These are phyloP conservation scores for Ptychoptera contaminata DNA, from an alignment of 2,888 invertebrate genomes.

Conservation along the genomic window DNA sequence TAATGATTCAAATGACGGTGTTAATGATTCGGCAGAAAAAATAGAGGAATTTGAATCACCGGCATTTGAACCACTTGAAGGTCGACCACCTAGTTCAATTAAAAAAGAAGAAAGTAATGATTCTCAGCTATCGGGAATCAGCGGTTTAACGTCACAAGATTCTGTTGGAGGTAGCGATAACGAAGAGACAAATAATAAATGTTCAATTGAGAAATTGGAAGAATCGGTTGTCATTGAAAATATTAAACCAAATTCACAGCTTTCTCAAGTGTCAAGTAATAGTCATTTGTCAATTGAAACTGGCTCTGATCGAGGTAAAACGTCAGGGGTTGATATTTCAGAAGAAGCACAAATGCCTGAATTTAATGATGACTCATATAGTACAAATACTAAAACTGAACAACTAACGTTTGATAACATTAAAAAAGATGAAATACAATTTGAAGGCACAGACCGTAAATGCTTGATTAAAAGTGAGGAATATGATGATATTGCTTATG, in stretches of 20 bases:
- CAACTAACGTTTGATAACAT: slow-evolving; percentile 24
- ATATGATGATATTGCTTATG: slow-evolving; percentile 9
- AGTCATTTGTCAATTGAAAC: slow-evolving; percentile 38
- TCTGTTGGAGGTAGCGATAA: slow-evolving; percentile 14
- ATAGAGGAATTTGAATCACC: slow-evolving; percentile 48
- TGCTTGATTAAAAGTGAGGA: slow-evolving; percentile 9
- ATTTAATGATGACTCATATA: slow-evolving; percentile 25
- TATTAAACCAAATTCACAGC: slow-evolving; percentile 41
- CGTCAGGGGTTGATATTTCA: slow-evolving; percentile 25
- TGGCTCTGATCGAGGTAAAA: slow-evolving; percentile 14
- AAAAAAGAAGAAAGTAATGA: slow-evolving; percentile 37
- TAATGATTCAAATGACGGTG: slow-evolving; percentile 20
- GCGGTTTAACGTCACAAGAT: slow-evolving; percentile 26
- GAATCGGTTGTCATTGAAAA: slow-evolving; percentile 25
- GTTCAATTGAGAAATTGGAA: slow-evolving; percentile 25
- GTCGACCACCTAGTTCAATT: slow-evolving; percentile 17
- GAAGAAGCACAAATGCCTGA: slow-evolving; percentile 31
- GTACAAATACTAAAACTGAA: slow-evolving; percentile 8
- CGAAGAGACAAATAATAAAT: slow-evolving; percentile 26
- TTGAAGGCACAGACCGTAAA: slow-evolving; percentile 18
- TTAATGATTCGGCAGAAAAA: slow-evolving; percentile 28
- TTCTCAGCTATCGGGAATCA: slow-evolving; percentile 40
- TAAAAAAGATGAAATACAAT: slow-evolving; percentile 28
- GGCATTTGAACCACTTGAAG: slow-evolving; percentile 45
- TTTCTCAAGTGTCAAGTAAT: slow-evolving; percentile 45